phyloP scores from a whole-genome alignment of 2,797 vertebrate genomes.

The Ctenochaetus hawaiiensis region DNA sequence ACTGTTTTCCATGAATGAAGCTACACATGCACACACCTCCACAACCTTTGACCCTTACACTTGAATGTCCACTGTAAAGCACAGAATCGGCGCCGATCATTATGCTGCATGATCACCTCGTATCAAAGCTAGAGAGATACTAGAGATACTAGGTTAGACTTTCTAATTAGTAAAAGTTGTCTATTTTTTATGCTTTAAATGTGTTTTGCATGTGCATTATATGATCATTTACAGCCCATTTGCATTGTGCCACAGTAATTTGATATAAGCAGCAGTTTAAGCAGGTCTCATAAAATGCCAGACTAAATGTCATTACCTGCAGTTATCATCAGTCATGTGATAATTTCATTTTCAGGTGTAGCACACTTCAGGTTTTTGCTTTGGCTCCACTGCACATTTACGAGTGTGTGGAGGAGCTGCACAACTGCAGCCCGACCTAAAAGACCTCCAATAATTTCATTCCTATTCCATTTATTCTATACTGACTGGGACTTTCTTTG shows the following conservation, averaged over 20 bases:
- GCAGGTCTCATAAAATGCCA: conserved; percentile 27
- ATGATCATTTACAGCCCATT: conserved; percentile 11
- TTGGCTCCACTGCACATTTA: conserved; percentile 22
- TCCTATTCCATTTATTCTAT: conserved; percentile 26
- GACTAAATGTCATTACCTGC: conserved; percentile 21
- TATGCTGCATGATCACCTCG: neutral
- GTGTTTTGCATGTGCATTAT: neutral
- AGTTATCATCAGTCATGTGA: conserved; percentile 24
- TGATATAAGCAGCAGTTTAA: neutral
- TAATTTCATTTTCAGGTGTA: conserved; percentile 36
- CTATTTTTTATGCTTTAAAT: conserved; percentile 1
- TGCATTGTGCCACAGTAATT: neutral
- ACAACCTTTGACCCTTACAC: too few species aligned
- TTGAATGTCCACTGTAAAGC: neutral
- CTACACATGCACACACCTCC: neutral
- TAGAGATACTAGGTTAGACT: neutral
- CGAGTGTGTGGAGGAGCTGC: conserved; percentile 29
- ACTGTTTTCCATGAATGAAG: neutral
- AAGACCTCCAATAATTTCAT: conserved; percentile 41
- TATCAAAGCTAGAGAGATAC: neutral
- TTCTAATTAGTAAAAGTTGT: neutral
- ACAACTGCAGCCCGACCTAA: conserved; percentile 24
- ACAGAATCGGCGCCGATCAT: neutral
- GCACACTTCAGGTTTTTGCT: conserved; percentile 18
- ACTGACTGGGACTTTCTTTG: conserved; percentile 48